A percentile compares a stretch with the other conserved stretches of the same genome.
Evolutionary conservation across 2,888 invertebrate species (phyloP).

Genomic region (Tipula vernalis): DNA sequence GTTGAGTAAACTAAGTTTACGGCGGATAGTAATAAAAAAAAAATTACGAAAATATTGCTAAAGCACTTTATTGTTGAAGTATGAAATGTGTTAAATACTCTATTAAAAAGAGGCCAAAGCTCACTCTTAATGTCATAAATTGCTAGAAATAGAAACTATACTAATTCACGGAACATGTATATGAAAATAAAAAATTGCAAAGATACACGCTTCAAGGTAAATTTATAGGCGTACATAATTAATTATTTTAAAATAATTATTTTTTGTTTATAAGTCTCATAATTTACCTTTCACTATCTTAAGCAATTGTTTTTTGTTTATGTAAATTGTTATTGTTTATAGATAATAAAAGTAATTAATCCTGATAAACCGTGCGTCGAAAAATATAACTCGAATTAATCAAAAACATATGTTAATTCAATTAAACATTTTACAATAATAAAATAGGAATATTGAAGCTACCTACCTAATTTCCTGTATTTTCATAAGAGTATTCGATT

Average conservation of each 20-base stretch:
- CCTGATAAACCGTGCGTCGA: neutral
- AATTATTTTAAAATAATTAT: neutral
- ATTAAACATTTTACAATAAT: neutral
- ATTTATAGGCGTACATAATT: too few species aligned
- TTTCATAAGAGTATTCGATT: neutral
- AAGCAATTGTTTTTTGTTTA: neutral
- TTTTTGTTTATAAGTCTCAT: neutral
- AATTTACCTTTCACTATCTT: neutral
- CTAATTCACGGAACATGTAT: too few species aligned
- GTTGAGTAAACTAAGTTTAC: neutral
- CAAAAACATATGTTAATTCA: neutral
- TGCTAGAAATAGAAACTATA: too few species aligned
- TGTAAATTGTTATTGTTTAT: neutral
- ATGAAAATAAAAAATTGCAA: too few species aligned
- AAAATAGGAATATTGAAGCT: too few species aligned
- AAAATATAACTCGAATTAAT: neutral
- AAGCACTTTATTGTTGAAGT: neutral
- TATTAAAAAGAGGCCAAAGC: too few species aligned
- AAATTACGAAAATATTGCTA: neutral
- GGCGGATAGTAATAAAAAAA: too few species aligned
- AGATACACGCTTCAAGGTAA: too few species aligned
- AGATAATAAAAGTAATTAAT: neutral
- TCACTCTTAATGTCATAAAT: too few species aligned
- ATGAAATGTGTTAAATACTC: too few species aligned
- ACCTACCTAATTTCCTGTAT: too few species aligned